Base-by-base conservation (phyloP, 1,140 invertebrate genomes). In the Zaprionus vittiger region DNA sequence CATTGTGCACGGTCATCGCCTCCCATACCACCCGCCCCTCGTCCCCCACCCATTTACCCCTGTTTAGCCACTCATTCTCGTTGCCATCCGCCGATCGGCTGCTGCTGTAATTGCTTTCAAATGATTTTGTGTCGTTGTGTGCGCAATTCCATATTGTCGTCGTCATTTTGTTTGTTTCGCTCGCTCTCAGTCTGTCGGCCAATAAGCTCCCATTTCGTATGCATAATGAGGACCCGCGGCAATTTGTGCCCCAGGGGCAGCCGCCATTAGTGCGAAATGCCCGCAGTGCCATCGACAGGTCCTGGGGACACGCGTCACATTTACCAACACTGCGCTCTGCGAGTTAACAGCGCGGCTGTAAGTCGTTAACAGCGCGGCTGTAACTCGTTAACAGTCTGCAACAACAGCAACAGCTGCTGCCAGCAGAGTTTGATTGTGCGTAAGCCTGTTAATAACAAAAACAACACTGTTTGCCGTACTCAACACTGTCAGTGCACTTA, bases 111-210 rank as follows among this genome's bases (percentile, higher is more conserved):
- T 89, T 90, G 85, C 85, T 89, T 90, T 81, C 85, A 90, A 89
- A 89, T 89, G 85, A 89, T 89, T 89, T 89, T 90, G 81, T 89
- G 78, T 71, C 79, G 79, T 68, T 84, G 85, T 89, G 72, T 89
- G 85, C 81, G 85, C 85, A 89, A 72, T 90, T 89, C 73, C 85
- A 90, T 89, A 89, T 87, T 79, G 77, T 75, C 57, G 61, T 75
- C 47, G 61, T 75, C 73, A 64, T 71, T 70, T 70, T 70, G 54
- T 61, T 78, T 73, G 70, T 73, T 73, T 74, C 59, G 74, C 37
- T 56, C 5, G 11, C 47, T 37, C 24, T 54, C 26, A 24, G 59
- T 68, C 56, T 52, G 65, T 60, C 62, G 34, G 24, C 67, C 84
- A 87, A 87, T 87, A 89, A 87, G 84, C 84, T 77, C 80, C 75